Evolutionary conservation across 2,888 invertebrate species (phyloP), one percentile per base, ranked within the genome.

Genomic region (Matsumyia berberina): DNA sequence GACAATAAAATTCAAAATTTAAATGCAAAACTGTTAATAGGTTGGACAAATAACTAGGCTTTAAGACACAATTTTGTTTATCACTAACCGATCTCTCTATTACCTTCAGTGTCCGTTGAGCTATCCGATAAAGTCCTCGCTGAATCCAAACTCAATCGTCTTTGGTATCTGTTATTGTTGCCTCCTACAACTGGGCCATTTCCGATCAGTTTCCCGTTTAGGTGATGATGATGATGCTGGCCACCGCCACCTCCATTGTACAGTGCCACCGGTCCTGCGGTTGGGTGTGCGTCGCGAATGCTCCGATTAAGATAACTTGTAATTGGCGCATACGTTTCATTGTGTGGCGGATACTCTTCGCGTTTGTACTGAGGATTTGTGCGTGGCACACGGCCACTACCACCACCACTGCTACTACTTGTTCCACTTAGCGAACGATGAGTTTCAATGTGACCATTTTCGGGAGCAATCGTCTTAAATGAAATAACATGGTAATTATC

Each of bases 71-170:
- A 24, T 24, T 24, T 24, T 24, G 4, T 24, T 24, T 24, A 24
- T n/a, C 11, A 9, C 29, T 15, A 0, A 19, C 8, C 7, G 3
- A 19, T 6, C 0, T 15, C 17, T 55, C 11, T 1, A 57, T 88
- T 77, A 91, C 92, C 92, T 87, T 94, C 94, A 19, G 94, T 89
- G 86, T 95, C 95, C 86, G 95, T 95, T 8, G 95, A 94, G 88
- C 94, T 95, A 88, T 96, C 96, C 0, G 95, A 95, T 53, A 95
- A 92, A 80, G 95, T 95, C 35, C 95, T 92, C 37, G 95, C 95
- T 1, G 95, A 95, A 89, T 96, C 96, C 58, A 95, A 90, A 58
- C 95, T 95, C 80, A 95, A 92, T 46, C 96, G 93, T 78, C 95
- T 92, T 88, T 92, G 92, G 87, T 89, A 88, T 73, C 91, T 88